Evolutionary conservation across 1,140 invertebrate genomes (phyloP).

Genomic region (Schlechtendalia chinensis): DNA sequence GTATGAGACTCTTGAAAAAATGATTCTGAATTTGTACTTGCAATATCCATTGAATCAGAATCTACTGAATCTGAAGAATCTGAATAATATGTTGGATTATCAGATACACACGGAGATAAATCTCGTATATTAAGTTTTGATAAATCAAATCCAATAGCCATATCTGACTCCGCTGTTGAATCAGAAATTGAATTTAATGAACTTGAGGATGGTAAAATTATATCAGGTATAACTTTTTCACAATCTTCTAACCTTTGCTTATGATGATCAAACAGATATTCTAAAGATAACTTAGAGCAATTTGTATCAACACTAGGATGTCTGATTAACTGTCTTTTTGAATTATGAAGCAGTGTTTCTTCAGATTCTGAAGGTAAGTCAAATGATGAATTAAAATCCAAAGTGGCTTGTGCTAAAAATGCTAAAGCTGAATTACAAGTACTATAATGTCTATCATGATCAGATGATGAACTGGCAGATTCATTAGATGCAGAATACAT

Average conservation of each 20-base stretch:
- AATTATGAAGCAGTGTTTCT: neutral
- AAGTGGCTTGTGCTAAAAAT: slow-evolving; percentile 40
- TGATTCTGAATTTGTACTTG: slow-evolving; percentile 29
- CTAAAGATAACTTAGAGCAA: slow-evolving; percentile 36
- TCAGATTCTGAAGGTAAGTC: slow-evolving; percentile 36
- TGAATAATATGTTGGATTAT: slow-evolving; percentile 36
- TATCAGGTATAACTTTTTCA: slow-evolving; percentile 16
- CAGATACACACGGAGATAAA: slow-evolving; percentile 28
- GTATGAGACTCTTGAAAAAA: neutral
- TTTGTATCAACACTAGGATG: slow-evolving; percentile 34
- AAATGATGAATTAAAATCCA: slow-evolving; percentile 42
- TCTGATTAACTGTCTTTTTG: neutral
- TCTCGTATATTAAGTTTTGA: slow-evolving; percentile 31
- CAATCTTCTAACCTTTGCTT: neutral
- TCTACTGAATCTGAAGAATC: slow-evolving; percentile 26
- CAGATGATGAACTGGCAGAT: slow-evolving; percentile 45
- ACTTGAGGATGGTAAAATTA: slow-evolving; percentile 27
- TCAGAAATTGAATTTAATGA: slow-evolving; percentile 46
- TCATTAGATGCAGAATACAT: slow-evolving; percentile 16
- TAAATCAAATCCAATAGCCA: slow-evolving; percentile 27
- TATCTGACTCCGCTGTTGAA: slow-evolving; percentile 37
- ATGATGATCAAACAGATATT: slow-evolving; percentile 34
- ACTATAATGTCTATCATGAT: slow-evolving; percentile 41
- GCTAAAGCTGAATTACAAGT: slow-evolving; percentile 43
- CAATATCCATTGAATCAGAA: slow-evolving; percentile 36